These are phyloP conservation scores for Lateolabrax maculatus DNA, from an alignment of 2,797 vertebrate species.

Conservation along the genomic window DNA sequence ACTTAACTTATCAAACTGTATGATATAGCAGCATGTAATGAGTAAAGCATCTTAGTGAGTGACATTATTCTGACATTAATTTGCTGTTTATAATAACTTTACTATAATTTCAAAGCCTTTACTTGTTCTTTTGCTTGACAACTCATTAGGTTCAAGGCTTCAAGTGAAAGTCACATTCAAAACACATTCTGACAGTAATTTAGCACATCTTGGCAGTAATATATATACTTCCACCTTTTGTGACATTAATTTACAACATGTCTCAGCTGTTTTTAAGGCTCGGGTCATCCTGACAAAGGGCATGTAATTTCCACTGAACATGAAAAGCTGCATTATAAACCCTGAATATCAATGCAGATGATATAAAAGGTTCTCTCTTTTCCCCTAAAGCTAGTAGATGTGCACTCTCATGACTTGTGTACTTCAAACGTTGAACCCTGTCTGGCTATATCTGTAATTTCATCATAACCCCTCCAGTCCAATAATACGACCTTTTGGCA, in stretches of 20 bases:
- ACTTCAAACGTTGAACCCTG: constrained; percentile 44
- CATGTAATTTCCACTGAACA: constrained; percentile 39
- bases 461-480: constrained; percentile 65
- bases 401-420: constrained; percentile 24
- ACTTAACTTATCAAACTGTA: constrained; percentile 37
- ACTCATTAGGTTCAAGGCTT: constrained; percentile 66
- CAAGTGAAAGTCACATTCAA: constrained; percentile 56
- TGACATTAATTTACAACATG: constrained; percentile 68
- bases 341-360: constrained; percentile 36
- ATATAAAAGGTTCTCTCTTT: not conserved
- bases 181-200: constrained; percentile 53
- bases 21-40: constrained; percentile 60
- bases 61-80: constrained; percentile 71
- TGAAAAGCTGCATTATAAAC: constrained; percentile 38
- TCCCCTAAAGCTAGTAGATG: not conserved
- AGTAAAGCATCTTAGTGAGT: constrained; percentile 52
- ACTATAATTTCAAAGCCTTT: constrained; percentile 42
- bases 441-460: constrained; percentile 62
- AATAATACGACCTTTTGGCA: constrained; percentile 65
- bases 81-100: constrained; percentile 71
- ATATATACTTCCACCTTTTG: constrained; percentile 56
- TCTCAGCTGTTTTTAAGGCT: constrained; percentile 40
- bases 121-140: constrained; percentile 49
- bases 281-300: constrained; percentile 52
- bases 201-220: constrained; percentile 48